These are phyloP conservation scores for Epiblema foenella DNA, from an alignment of 2,888 invertebrate genomes.

Conservation along the genomic window DNA sequence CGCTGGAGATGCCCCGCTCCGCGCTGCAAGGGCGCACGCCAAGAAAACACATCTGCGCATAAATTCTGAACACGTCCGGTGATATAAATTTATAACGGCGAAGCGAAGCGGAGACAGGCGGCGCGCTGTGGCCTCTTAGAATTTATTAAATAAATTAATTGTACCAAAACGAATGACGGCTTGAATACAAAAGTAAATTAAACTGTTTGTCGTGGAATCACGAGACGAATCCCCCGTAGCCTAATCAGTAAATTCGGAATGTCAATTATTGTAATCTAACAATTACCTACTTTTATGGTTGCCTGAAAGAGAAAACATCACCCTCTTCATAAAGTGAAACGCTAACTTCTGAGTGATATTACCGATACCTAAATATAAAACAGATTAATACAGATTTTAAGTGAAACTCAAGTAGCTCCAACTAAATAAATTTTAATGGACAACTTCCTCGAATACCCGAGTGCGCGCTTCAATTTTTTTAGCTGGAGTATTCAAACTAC, in stretches of 20 bases:
- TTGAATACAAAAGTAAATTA: constrained; percentile 65
- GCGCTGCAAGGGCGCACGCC: constrained; percentile 64
- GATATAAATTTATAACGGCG: constrained; percentile 81
- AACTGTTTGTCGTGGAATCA: constrained; percentile 49
- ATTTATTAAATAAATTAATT: constrained; percentile 82
- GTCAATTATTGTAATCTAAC: constrained; percentile 27
- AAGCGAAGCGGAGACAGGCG: constrained; percentile 73
- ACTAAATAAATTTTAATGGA: constrained; percentile 59
- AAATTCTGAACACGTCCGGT: constrained; percentile 78
- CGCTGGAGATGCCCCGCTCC: constrained; percentile 50
- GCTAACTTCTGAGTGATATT: constrained; percentile 37
- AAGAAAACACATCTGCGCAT: constrained; percentile 74
- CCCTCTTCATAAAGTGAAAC: constrained; percentile 30
- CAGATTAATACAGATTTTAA: constrained; percentile 51
- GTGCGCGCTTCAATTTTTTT: constrained; percentile 49
- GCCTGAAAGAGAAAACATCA: background rate
- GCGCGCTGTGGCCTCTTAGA: constrained; percentile 68
- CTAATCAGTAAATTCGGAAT: constrained; percentile 32
- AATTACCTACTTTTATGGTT: background rate
- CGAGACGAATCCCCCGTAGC: constrained; percentile 34
- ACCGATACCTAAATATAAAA: constrained; percentile 47
- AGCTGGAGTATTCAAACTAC: constrained; percentile 38
- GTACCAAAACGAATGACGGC: constrained; percentile 71
- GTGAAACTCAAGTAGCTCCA: constrained; percentile 50
- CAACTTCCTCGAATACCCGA: constrained; percentile 51